A percentile compares a stretch with the other conserved stretches of the same genome.
Evolutionary conservation across 2,888 invertebrate species (phyloP).

Genomic region (Cotesia congregata): DNA sequence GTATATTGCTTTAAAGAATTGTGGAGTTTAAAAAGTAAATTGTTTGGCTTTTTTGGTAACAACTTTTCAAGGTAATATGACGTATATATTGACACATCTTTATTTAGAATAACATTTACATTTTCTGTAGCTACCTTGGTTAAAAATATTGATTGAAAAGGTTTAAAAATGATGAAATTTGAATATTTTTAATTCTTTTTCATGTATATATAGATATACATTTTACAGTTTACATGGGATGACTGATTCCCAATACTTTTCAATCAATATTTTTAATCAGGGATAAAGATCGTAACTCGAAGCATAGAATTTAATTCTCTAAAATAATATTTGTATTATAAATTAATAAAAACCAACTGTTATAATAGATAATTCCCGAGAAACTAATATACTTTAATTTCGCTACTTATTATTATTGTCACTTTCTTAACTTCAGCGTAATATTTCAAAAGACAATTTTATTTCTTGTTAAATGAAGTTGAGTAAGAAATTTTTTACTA

Average conservation of each 20-base stretch:
- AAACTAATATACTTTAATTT: too few species aligned
- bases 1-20: too few species aligned
- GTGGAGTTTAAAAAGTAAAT: not conserved
- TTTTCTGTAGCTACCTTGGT: not conserved
- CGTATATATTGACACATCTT: not conserved
- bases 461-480: not conserved
- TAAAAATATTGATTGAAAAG: too few species aligned
- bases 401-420: not conserved
- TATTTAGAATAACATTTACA: not conserved
- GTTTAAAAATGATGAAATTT: too few species aligned
- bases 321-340: not conserved
- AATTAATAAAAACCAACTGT: too few species aligned
- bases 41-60: not conserved
- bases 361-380: too few species aligned
- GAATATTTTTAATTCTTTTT: too few species aligned
- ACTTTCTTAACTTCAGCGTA: constrained; percentile 1
- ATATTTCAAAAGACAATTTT: not conserved
- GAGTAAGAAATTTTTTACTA: constrained; percentile 6
- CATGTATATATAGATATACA: too few species aligned
- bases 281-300: constrained; percentile 1
- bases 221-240: too few species aligned
- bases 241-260: too few species aligned
- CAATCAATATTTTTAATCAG: too few species aligned
- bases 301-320: not conserved
- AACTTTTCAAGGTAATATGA: constrained; percentile 11